phyloP scores from a whole-genome alignment of 2,113 vertebrate species.

The Tragelaphus imberbis region DNA sequence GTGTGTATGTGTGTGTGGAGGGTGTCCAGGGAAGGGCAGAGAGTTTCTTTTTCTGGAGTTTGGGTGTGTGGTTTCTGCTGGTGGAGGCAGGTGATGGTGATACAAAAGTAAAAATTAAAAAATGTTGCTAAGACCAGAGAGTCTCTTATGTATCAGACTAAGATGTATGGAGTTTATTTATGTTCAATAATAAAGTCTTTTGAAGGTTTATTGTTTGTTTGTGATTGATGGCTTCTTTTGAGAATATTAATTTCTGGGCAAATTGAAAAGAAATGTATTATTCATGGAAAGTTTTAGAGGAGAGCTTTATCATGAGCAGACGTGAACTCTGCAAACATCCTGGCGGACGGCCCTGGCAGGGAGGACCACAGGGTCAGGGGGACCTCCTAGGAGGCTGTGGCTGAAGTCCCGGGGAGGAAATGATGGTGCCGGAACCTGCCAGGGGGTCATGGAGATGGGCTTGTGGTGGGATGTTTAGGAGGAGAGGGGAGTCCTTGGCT shows the following conservation, averaged over 20 bases:
- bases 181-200: not conserved
- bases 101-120: not conserved
- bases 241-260: conserved; percentile 27
- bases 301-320: not conserved
- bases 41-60: not conserved
- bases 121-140: not conserved
- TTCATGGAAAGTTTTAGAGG: not conserved
- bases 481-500: not conserved
- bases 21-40: not conserved
- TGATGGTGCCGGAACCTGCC: not conserved
- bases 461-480: not conserved
- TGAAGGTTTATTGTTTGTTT: conserved; percentile 9
- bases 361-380: not conserved
- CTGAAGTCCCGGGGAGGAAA: not conserved
- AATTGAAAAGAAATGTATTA: conserved; percentile 3
- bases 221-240: not conserved
- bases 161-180: not conserved
- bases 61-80: not conserved
- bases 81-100: not conserved
- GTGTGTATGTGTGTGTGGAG: not conserved
- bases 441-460: not conserved
- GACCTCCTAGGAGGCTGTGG: not conserved
- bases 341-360: not conserved
- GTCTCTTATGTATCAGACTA: not conserved
- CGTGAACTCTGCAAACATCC: not conserved